These are phyloP conservation scores for Tetropium fuscum DNA, from an alignment of 2,888 invertebrate species.

Conservation along the genomic window DNA sequence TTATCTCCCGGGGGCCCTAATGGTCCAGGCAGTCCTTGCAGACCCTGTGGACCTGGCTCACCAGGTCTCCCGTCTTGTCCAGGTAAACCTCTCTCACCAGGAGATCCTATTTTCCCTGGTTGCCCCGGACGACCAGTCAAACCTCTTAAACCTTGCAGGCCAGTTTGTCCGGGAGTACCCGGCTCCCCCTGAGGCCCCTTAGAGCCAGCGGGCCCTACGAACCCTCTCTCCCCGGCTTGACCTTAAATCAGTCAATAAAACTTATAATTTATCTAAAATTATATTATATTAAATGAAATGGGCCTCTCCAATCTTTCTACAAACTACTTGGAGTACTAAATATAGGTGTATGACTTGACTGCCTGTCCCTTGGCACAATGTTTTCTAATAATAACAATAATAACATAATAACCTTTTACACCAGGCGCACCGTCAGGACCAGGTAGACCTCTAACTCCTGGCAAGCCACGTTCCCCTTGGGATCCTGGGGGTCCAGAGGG, in stretches of 20 bases:
- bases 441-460: slow-evolving; percentile 76
- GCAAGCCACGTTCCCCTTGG: slow-evolving; percentile 78
- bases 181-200: slow-evolving; percentile 73
- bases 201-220: slow-evolving; percentile 73
- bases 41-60: slow-evolving; percentile 83
- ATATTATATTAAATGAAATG: no score
- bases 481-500: slow-evolving; percentile 80
- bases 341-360: no score
- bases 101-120: slow-evolving; percentile 76
- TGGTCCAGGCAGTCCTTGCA: slow-evolving; percentile 83
- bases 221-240: slow-evolving; percentile 78
- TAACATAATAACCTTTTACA: slow-evolving; percentile 23
- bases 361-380: neutral
- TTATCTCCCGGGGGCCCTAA: slow-evolving; percentile 84
- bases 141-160: slow-evolving; percentile 72
- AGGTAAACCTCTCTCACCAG: slow-evolving; percentile 80
- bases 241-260: slow-evolving; percentile 61
- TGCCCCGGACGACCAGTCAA: slow-evolving; percentile 77
- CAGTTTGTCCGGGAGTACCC: slow-evolving; percentile 72
- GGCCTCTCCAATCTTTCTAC: no score
- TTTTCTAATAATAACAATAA: no score
- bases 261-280: neutral
- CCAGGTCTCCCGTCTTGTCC: slow-evolving; percentile 90
- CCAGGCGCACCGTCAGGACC: slow-evolving; percentile 78
- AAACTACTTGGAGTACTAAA: no score